Percentiles rank a stretch among this genome's conserved stretches.
Conservation (phyloP, 2,888 invertebrate species). For the Malacosoma neustria region DNA sequence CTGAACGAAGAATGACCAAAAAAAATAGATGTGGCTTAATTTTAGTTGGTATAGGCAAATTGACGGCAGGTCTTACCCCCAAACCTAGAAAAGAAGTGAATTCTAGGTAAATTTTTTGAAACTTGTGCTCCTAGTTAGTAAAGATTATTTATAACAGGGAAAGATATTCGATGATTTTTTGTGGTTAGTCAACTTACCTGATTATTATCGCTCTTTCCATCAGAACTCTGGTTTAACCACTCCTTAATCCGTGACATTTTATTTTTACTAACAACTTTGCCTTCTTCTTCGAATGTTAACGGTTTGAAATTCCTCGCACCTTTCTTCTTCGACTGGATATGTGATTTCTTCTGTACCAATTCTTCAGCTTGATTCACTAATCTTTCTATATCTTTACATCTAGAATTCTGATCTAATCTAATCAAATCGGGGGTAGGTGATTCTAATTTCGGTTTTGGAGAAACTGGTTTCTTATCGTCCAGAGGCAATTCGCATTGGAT, state of each 20-base stretch:
- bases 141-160: too few relatives aligned
- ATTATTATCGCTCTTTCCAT: conserved; percentile 51
- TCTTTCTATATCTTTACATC: conserved; percentile 80
- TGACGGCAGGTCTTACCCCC: too few relatives aligned
- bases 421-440: conserved; percentile 62
- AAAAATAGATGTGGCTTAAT: too few relatives aligned
- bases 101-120: too few relatives aligned
- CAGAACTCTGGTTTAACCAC: conserved; percentile 77
- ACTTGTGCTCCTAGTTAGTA: too few relatives aligned
- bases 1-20: too few relatives aligned
- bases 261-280: conserved; percentile 58
- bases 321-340: conserved; percentile 66
- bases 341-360: conserved; percentile 78
- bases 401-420: conserved; percentile 56
- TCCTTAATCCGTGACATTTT: conserved; percentile 82
- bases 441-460: conserved; percentile 48
- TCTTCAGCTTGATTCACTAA: conserved; percentile 88
- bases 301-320: conserved; percentile 66
- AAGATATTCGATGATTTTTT: too few relatives aligned
- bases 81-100: too few relatives aligned
- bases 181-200: conserved; percentile 53
- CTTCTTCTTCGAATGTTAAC: conserved; percentile 67
- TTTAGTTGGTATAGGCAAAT: too few relatives aligned
- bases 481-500: conserved; percentile 60
- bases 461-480: conserved; percentile 42